Evolutionary conservation across 2,797 vertebrate genomes (phyloP), one percentile per base, ranked within the genome.

Genomic region (Hyperoplus lanceolatus): DNA sequence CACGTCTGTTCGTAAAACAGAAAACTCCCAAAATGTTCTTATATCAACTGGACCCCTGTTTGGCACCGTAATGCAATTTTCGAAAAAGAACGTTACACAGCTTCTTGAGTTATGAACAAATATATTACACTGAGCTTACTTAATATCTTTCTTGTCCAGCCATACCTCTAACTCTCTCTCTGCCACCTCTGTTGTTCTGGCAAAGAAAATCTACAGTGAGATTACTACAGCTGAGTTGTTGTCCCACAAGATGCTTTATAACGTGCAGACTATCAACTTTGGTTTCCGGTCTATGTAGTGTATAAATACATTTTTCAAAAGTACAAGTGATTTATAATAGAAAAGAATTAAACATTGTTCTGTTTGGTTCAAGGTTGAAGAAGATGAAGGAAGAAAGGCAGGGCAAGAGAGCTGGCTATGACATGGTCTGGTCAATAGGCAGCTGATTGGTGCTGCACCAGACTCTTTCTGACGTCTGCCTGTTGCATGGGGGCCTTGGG

Each of bases 401-500:
- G 54, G 63, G 72, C 70, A 63, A 55, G 48, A 21, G 11, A 42
- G 57, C 67, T 29, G 66, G 56, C 41, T 80, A 58, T 66, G 74
- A 68, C 77, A 78, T 50, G 15, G 36, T 75, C 46, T 61, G 64
- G 69, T 82, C 86, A 80, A 81, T 48, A 43, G 60, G 82, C 73
- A 80, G 73, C 46, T 42, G 65, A 79, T 80, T 69, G 56, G 75
- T 56, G 50, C 74, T 36, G 64, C 75, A 80, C 70, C 79, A 82
- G 83, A 81, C 68, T 69, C 50, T 46, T 77, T 70, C 65, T 87
- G 76, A 82, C 82, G 48, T 88, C 70, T 89, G 89, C 90, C 89
- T 90, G 90, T 92, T 64, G 41, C 91, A 90, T 88, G 68, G 84
- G 82, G 87, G 86, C 94, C 92, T 86, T n/a, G 46, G 95, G 93